Evolutionary conservation across 2,888 invertebrate species (phyloP), one percentile per base, ranked within the genome.

Genomic region (Synanthedon myopaeformis): DNA sequence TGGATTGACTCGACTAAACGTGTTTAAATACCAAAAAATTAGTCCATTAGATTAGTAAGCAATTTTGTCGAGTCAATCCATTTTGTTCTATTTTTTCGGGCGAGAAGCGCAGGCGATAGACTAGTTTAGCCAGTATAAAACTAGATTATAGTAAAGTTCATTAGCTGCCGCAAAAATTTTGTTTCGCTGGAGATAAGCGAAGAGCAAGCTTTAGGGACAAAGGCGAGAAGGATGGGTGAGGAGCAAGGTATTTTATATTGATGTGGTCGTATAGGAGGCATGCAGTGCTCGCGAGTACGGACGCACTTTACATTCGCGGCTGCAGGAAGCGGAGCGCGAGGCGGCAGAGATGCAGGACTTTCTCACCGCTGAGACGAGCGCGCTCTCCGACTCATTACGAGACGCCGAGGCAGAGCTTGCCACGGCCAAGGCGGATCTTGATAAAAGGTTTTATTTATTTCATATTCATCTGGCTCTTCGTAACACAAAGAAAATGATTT

Each of bases 271-370:
- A 35, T 62, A 91, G 91, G 93, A 93, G 70, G 81, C 92, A 69
- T 91, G 93, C 54, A 90, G 90, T 58, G 92, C 92, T 55, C 79
- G 93, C 53, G 90, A 90, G 54, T 85, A 91, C 0, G 93, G 93
- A 60, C 91, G 92, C 54, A 78, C 89, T 12, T 79, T 95, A 51
- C 82, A 93, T 54, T 92, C 92, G 59, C 93, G 95, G 60, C 92
- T 95, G 60, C 90, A 92, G 56, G 94, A 94, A 65, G 89, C 93
- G 23, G 95, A 96, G 74, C 90, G 90, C 17, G 96, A 96, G 74
- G 92, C 94, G 35, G 89, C 89, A 3, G 96, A 96, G 79, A 89
- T 96, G 82, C 94, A 95, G 72, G 96, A 96, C 70, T 96, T 96
- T 74, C 89, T 96, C 58, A 94, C 95, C 64, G 93, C 94, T 10